Conservation (phyloP, 2,797 vertebrate genomes). For the Spea hammondii region DNA sequence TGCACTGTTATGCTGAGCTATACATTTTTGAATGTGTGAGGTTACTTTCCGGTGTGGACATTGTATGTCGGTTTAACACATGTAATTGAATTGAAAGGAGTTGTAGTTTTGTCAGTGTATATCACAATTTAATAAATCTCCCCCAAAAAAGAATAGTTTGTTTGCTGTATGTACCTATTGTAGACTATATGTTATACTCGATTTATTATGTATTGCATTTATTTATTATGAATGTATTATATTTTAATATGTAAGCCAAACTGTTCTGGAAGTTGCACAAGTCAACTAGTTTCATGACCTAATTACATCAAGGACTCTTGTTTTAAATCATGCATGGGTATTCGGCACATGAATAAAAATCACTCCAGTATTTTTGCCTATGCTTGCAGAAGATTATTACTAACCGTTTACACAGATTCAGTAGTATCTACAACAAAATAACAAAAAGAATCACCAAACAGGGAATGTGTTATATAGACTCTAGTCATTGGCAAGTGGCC, state of each 20-base stretch:
- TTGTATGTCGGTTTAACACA: no score
- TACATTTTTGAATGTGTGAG: no score
- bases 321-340: conserved; percentile 52
- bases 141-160: no score
- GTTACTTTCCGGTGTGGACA: no score
- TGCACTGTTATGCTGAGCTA: no score
- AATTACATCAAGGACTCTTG: conserved; percentile 45
- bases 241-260: conserved; percentile 38
- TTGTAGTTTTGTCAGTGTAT: no score
- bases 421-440: conserved; percentile 6
- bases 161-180: conserved; percentile 2
- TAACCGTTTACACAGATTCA: conserved; percentile 18
- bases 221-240: conserved; percentile 27
- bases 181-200: no score
- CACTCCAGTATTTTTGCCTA: conserved; percentile 39
- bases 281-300: conserved; percentile 44
- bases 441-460: not conserved
- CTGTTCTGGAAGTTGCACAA: conserved; percentile 24
- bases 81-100: no score
- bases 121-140: no score
- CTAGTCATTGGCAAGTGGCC: not conserved
- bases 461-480: not conserved
- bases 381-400: conserved; percentile 46
- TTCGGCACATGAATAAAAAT: conserved; percentile 48
- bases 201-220: not conserved